Percentiles rank a stretch among this genome's conserved stretches.
Evolutionary conservation across 1,140 invertebrate species (phyloP).

Genomic region (Drosophila subpulchrella): DNA sequence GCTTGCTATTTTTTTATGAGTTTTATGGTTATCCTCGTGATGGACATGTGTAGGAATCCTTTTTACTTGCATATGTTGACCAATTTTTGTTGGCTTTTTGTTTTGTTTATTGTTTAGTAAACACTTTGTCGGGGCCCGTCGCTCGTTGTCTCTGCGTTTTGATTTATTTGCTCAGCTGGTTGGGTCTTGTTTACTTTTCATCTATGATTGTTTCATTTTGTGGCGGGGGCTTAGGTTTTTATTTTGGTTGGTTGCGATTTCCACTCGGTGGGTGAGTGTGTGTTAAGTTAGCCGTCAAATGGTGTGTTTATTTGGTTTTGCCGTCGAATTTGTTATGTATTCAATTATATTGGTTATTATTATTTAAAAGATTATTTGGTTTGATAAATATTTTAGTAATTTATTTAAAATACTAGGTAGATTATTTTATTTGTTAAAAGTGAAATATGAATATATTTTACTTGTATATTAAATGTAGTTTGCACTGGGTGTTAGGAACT

Average conservation of each 20-base stretch:
- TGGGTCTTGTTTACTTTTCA: constrained; percentile 39
- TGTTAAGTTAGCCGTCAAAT: constrained; percentile 16
- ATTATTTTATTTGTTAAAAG: constrained; percentile 9
- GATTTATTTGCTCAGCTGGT: constrained; percentile 58
- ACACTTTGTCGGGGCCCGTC: constrained; percentile 15
- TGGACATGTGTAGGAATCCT: constrained; percentile 34
- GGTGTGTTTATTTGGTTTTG: constrained; percentile 16
- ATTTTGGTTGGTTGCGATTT: constrained; percentile 7
- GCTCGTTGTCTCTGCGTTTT: constrained; percentile 23
- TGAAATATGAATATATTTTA: constrained; percentile 4
- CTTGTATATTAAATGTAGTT: constrained; percentile 15
- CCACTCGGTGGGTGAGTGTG: constrained; percentile 1
- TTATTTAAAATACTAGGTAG: constrained; percentile 17
- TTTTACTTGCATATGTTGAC: constrained; percentile 43
- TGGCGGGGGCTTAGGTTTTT: constrained; percentile 30
- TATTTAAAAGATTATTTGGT: constrained; percentile 15
- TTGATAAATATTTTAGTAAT: constrained; percentile 11
- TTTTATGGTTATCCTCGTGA: constrained; percentile 37
- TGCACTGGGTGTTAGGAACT: constrained; percentile 68
- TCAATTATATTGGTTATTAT: constrained; percentile 6
- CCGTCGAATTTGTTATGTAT: neutral
- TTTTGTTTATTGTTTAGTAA: constrained; percentile 65
- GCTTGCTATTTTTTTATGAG: constrained; percentile 38
- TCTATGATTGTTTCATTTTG: constrained; percentile 46
- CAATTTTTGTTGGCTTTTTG: constrained; percentile 29